Evolutionary conservation across 1,140 invertebrate species (phyloP).

Genomic region (Euschistus heros): DNA sequence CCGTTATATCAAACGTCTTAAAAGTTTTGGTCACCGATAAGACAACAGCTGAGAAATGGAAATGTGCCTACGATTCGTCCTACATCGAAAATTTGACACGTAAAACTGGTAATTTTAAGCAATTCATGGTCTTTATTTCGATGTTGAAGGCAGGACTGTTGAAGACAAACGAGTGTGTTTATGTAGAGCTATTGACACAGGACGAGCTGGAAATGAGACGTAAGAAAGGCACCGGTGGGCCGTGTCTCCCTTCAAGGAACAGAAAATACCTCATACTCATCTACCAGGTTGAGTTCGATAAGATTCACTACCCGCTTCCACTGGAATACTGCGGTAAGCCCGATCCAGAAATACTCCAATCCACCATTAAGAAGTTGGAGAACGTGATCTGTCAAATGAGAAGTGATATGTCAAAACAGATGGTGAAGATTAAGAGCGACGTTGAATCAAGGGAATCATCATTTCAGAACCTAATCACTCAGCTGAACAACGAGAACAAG

Average conservation of each 20-base stretch:
- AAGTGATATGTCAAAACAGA: not conserved
- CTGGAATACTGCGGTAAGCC: slow-evolving; percentile 30
- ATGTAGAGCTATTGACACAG: slow-evolving; percentile 10
- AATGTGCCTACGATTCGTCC: not conserved
- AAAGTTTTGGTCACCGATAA: slow-evolving; percentile 15
- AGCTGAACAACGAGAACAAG: slow-evolving; percentile 1
- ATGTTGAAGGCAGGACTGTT: slow-evolving; percentile 17
- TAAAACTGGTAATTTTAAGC: slow-evolving; percentile 20
- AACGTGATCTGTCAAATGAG: not conserved
- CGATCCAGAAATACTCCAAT: slow-evolving; percentile 29
- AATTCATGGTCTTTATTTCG: slow-evolving; percentile 5
- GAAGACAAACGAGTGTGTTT: slow-evolving; percentile 9
- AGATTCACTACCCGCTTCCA: slow-evolving; percentile 32
- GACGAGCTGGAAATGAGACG: slow-evolving; percentile 4
- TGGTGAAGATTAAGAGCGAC: not conserved
- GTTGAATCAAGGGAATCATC: not conserved
- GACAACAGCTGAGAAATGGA: slow-evolving; percentile 19
- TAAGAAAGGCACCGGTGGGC: not conserved
- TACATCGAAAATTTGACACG: slow-evolving; percentile 16
- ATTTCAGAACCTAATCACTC: not conserved
- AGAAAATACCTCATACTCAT: slow-evolving; percentile 16
- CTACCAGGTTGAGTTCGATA: slow-evolving; percentile 22
- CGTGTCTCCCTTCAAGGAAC: not conserved
- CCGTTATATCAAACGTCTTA: not conserved
- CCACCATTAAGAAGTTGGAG: slow-evolving; percentile 28